Evolutionary conservation across 2,797 vertebrate species (phyloP), one percentile per base, ranked within the genome.

Genomic region (Chromis chromis): DNA sequence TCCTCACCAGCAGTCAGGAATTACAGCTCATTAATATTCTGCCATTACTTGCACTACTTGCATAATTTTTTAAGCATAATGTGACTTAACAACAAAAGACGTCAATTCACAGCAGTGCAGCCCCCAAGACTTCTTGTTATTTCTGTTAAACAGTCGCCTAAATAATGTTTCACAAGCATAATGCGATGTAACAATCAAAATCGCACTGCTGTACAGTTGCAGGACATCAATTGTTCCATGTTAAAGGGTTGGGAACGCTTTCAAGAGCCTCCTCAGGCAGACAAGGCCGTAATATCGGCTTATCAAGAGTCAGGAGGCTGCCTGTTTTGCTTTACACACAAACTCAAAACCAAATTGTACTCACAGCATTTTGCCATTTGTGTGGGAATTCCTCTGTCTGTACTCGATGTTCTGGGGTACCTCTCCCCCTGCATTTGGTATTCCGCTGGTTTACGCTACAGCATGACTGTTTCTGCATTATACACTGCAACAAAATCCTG

Each of bases 21-120:
- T 78, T 81, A 74, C 22, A 70, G 64, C 73, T 67, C 27, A 85
- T 90, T 89, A 88, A 86, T 87, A 90, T 89, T 87, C 80, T 48
- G 54, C 65, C 53, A 73, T 89, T 76, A 77, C 79, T 81, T 65
- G 50, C 42, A 76, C 59, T 27, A 65, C 75, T 74, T 83, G 75
- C 77, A 71, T 79, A 74, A 81, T 86, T 72, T 84, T 82, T 70
- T 13, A 65, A 66, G 69, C 71, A 76, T 86, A 85, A 84, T 86
- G 76, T 79, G 76, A 87, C 67, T 78, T 78, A 75, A 85, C 60
- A 87, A 79, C 68, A 81, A 81, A 78, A 64, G 61, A 83, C 53
- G 49, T 64, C 56, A 52, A 19, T 17, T 84, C 59, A 52, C 46
- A 44, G 53, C 71, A 74, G 66, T 25, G 4, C 9, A 25, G 55